Evolutionary conservation across 2,888 invertebrate species (phyloP).

Genomic region (Clusia tigrina): DNA sequence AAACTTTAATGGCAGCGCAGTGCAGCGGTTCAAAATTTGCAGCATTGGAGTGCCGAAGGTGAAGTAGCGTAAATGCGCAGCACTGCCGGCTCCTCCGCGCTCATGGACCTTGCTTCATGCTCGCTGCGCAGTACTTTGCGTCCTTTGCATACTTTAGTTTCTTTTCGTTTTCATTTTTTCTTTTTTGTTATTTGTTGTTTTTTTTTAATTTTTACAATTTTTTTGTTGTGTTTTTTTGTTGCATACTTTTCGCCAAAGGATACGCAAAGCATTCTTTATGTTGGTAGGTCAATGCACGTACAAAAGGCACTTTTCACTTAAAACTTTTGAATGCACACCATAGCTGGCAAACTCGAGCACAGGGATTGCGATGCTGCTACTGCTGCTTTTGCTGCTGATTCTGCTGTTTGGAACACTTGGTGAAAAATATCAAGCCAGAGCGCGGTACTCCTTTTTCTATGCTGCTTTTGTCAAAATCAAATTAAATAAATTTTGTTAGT

Average conservation of each 20-base stretch:
- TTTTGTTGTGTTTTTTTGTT: too few relatives aligned
- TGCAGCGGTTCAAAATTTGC: neutral
- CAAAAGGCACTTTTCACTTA: slow-evolving; percentile 59
- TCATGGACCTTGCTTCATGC: too few relatives aligned
- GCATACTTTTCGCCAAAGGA: neutral
- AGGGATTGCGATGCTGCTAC: neutral
- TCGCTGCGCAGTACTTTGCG: too few relatives aligned
- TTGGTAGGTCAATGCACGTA: slow-evolving; percentile 65
- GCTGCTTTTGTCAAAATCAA: slow-evolving; percentile 16
- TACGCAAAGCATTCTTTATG: slow-evolving; percentile 48
- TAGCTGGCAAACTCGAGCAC: neutral
- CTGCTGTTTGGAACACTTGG: neutral
- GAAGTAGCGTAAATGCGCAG: neutral
- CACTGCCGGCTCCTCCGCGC: neutral
- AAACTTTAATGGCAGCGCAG: neutral
- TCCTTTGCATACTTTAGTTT: slow-evolving; percentile 56
- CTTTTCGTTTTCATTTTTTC: slow-evolving; percentile 35
- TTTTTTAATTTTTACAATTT: too few relatives aligned
- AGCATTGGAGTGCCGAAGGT: neutral
- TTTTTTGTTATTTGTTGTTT: slow-evolving; percentile 41
- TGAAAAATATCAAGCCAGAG: too few relatives aligned
- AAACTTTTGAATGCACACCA: slow-evolving; percentile 10
- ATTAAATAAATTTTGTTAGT: slow-evolving; percentile 8
- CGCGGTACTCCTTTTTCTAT: slow-evolving; percentile 14
- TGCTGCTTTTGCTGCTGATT: neutral